These are phyloP conservation scores for Drosophila koepferae DNA, from an alignment of 2,888 invertebrate species.

Conservation along the genomic window DNA sequence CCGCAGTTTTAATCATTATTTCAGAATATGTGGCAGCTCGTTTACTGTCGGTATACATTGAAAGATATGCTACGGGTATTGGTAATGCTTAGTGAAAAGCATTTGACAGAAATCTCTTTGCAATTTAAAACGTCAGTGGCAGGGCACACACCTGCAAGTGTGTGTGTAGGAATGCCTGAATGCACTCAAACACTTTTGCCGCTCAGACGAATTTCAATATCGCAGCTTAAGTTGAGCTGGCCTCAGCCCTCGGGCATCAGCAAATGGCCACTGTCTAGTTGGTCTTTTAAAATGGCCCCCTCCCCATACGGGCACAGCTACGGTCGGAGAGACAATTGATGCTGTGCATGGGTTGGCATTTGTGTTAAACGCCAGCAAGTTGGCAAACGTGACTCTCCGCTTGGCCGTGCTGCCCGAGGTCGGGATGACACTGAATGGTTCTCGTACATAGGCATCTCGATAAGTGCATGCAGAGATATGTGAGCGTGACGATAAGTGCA, in stretches of 20 bases:
- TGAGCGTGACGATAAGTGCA: constrained; percentile 64
- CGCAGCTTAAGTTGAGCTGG: constrained; percentile 42
- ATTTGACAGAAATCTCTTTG: constrained; percentile 25
- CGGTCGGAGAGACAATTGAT: constrained; percentile 76
- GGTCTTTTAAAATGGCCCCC: no score
- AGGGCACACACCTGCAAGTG: constrained; percentile 23
- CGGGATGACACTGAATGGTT: constrained; percentile 17
- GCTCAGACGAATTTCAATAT: constrained; percentile 72
- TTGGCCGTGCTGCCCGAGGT: constrained; percentile 22
- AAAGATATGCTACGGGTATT: constrained; percentile 28
- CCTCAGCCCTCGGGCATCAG: constrained; percentile 4
- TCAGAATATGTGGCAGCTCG: no score
- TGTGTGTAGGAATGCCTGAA: constrained; percentile 50
- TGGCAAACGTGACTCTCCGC: constrained; percentile 62
- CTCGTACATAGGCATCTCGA: neutral
- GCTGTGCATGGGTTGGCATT: constrained; percentile 58
- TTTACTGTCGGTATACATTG: neutral
- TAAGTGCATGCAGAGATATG: constrained; percentile 21
- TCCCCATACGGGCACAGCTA: constrained; percentile 22
- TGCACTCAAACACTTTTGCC: constrained; percentile 75
- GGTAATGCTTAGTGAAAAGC: constrained; percentile 40
- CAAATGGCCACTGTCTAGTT: constrained; percentile 34
- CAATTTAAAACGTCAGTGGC: constrained; percentile 40
- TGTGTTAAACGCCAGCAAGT: constrained; percentile 61
- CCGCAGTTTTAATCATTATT: neutral